Conservation (phyloP, 2,888 invertebrate genomes). For the Ophion obscuratus region DNA sequence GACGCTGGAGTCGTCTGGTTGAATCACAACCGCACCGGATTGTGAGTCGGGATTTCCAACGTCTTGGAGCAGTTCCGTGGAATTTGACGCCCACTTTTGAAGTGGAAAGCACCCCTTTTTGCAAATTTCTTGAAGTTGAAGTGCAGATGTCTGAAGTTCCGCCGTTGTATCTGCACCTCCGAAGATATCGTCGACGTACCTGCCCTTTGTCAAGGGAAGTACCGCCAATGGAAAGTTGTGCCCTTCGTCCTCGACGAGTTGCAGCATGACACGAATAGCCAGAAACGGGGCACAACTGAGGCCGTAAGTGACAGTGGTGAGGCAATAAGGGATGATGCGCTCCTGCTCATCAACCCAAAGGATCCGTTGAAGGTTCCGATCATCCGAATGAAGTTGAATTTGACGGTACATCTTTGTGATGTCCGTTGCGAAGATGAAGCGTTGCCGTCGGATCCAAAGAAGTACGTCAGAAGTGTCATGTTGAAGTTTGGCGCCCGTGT, state of each 20-base stretch:
- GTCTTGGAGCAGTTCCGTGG: not conserved
- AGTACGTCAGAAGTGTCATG: slow-evolving; percentile 1
- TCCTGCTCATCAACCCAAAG: slow-evolving; percentile 14
- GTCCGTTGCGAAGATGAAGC: slow-evolving; percentile 33
- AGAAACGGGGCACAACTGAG: no score
- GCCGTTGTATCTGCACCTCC: slow-evolving; percentile 33
- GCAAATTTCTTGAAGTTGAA: not conserved
- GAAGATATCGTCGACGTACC: slow-evolving; percentile 59
- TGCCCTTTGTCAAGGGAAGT: slow-evolving; percentile 22
- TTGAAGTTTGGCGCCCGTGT: slow-evolving; percentile 21
- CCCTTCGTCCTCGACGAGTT: no score
- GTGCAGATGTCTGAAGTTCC: not conserved
- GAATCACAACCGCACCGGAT: not conserved
- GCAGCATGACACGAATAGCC: no score
- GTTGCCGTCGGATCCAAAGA: no score
- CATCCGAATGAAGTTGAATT: slow-evolving; percentile 8
- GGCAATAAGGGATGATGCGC: no score
- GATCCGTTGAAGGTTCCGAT: slow-evolving; percentile 52
- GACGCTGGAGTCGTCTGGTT: slow-evolving; percentile 9
- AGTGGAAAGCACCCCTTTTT: not conserved
- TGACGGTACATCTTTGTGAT: slow-evolving; percentile 43
- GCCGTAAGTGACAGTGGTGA: no score
- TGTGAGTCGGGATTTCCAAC: not conserved
- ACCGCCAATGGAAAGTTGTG: slow-evolving; percentile 29
- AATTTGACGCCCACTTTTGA: not conserved